phyloP scores from a whole-genome alignment of 2,113 vertebrate species.

The Laterallus jamaicensis region DNA sequence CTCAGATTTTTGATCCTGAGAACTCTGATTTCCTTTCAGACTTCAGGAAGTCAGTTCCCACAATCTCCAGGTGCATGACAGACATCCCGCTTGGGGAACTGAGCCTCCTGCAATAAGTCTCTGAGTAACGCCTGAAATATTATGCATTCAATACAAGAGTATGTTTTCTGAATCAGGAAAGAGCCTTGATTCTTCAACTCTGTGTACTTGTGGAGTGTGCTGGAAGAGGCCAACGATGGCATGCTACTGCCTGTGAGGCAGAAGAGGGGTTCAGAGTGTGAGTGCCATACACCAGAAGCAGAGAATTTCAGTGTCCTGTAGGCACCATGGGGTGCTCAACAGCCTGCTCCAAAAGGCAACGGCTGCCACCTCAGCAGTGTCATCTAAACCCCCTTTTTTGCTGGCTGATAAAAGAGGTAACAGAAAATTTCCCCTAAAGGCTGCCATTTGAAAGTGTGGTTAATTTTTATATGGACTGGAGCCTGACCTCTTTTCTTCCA shows the following conservation, averaged over 20 bases:
- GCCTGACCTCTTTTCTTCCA: not conserved
- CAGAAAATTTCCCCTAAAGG: not conserved
- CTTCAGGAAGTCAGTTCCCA: constrained; percentile 12
- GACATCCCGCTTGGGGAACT: not conserved
- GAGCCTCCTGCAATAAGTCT: constrained; percentile 2
- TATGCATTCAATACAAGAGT: not conserved
- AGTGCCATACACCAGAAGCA: not conserved
- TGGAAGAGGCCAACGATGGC: not conserved
- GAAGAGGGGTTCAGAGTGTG: not conserved
- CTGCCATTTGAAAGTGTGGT: not conserved
- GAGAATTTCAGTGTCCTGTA: not conserved
- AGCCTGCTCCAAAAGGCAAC: not conserved
- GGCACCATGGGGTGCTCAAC: not conserved
- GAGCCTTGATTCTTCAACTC: not conserved
- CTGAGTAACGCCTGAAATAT: not conserved
- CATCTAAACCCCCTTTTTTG: not conserved
- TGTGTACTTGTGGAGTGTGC: not conserved
- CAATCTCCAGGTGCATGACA: constrained; percentile 22
- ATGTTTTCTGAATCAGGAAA: not conserved
- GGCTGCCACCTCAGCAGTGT: not conserved
- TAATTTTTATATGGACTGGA: not conserved
- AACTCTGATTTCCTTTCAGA: not conserved
- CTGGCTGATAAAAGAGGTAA: not conserved
- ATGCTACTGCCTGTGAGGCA: not conserved
- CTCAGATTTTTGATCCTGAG: not conserved